Base-by-base conservation (phyloP, 2,888 invertebrate species). In the Alitta virens region DNA sequence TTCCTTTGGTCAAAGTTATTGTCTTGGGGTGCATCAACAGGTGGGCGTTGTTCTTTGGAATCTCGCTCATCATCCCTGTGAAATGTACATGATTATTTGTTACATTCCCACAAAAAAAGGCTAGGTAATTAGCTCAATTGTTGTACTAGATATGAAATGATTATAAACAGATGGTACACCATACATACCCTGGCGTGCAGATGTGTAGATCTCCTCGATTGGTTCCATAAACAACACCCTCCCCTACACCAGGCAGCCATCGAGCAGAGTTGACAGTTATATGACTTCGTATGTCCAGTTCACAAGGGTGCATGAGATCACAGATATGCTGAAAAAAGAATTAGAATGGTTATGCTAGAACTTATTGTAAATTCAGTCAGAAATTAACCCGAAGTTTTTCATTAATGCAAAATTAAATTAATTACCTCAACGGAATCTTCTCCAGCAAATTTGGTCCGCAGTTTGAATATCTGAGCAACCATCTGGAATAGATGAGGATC, bases 201-300 rank as follows among this genome's bases (percentile, higher is more conserved):
- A 78, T 71, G 55, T 74, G 72, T 12, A 93, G 85, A 75, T 91
- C 89, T 58, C 92, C 93, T 21, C 89, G 88, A 79, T 91, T 92
- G 70, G 92, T 92, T 24, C 91, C 92, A 81, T 91, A 92, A 56
- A 91, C 89, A 62, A 92, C 85, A 1, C 92, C 92, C 77, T 91
- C 90, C 0, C 92, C 92, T 0, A 91, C 87, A 53, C 87, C 86
- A 0, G 92, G 92, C 60, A 91, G 86, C 92, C 92, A 93, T 60
- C 90, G 86, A 58, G 91, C 89, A 74, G 91, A 91, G 84, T 92
- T 92, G 52, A 92, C 86, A 78, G 89, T 90, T 61, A 89, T 88
- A 74, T 78, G 77, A 18, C 71, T 71, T n/a, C 75, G 73, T 18
- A 74, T 67, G 38, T 88, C 87, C 16, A 63, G 25, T 40, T 64